Base-by-base conservation (phyloP, 2,113 vertebrate genomes). In the Puma concolor region DNA sequence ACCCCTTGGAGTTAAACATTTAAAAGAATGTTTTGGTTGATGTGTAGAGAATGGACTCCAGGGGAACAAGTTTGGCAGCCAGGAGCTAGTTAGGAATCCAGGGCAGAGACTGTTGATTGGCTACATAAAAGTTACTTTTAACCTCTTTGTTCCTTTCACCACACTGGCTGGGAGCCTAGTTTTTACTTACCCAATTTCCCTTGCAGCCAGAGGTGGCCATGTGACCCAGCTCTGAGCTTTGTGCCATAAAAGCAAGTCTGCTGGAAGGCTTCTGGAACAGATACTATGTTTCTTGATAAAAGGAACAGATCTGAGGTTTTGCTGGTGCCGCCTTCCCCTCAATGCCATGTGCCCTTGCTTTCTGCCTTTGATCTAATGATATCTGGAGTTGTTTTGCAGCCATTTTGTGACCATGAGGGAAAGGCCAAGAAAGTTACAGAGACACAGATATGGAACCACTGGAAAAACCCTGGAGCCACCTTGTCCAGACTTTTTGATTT, bases 321-420 rank as follows among this genome's bases (percentile, higher is more conserved):
- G 48, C 66, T 83, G 44, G 33, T 23, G 16, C 29, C 69, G 17
- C 19, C 27, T 50, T 50, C 4, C 23, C 10, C 2, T 14, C 4
- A 54, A 8, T 15, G 69, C 16, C 60, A n/a, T 31, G 44, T 66
- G 4, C 7, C 33, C 31, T 64, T 84, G 33, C n/a, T 80, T 95
- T 60, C 79, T 92, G 79, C 36, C 48, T 87, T 76, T 95, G 74
- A 93, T 50, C 19, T 77, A 44, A 69, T 44, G 64, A 85, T 93
- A 41, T 12, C 77, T 80, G 64, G 74, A 25, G 52, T 52, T 76
- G 79, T 90, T 31, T 48, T 23, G 80, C 72, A 90, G 48, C 16
- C 38, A 67, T 85, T 94, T 80, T 89, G 38, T 64, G 90, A 77
- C 31, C 67, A n/a, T 17, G 33, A 96, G 48, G 86, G 48, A 82